Evolutionary conservation across 2,888 invertebrate species (phyloP).

Genomic region (Gerosis bhagava): DNA sequence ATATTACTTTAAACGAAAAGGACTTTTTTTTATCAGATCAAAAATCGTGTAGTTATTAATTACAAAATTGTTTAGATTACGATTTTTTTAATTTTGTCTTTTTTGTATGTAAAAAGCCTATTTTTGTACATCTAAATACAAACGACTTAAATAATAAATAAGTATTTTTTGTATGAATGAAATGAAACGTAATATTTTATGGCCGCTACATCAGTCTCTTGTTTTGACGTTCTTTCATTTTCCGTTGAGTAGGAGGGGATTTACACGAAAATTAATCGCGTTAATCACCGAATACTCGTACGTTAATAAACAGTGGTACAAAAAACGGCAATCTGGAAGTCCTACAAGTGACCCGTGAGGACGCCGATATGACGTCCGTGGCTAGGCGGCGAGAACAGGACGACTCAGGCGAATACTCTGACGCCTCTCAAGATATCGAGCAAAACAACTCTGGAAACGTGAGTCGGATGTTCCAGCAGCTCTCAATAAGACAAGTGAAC

Average conservation of each 20-base stretch:
- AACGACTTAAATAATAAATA: neutral
- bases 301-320: slow-evolving; percentile 41
- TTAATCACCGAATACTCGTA: slow-evolving; percentile 46
- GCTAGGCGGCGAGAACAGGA: slow-evolving; percentile 64
- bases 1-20: too few species aligned
- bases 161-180: slow-evolving; percentile 32
- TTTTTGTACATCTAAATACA: too few species aligned
- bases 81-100: too few species aligned
- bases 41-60: too few species aligned
- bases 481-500: slow-evolving; percentile 44
- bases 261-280: slow-evolving; percentile 50
- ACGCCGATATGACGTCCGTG: slow-evolving; percentile 76
- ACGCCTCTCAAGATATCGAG: slow-evolving; percentile 74
- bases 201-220: slow-evolving; percentile 68
- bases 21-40: too few species aligned
- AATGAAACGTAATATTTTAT: slow-evolving; percentile 60
- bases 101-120: too few species aligned
- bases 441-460: slow-evolving; percentile 70
- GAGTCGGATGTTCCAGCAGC: slow-evolving; percentile 50
- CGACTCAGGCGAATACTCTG: slow-evolving; percentile 76
- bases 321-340: slow-evolving; percentile 73
- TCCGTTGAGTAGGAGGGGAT: slow-evolving; percentile 59
- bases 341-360: slow-evolving; percentile 65
- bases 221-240: slow-evolving; percentile 74
- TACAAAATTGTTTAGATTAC: too few species aligned